These are phyloP conservation scores for Phrynocephalus guinanensis DNA, from an alignment of 2,797 vertebrate genomes.

Conservation along the genomic window DNA sequence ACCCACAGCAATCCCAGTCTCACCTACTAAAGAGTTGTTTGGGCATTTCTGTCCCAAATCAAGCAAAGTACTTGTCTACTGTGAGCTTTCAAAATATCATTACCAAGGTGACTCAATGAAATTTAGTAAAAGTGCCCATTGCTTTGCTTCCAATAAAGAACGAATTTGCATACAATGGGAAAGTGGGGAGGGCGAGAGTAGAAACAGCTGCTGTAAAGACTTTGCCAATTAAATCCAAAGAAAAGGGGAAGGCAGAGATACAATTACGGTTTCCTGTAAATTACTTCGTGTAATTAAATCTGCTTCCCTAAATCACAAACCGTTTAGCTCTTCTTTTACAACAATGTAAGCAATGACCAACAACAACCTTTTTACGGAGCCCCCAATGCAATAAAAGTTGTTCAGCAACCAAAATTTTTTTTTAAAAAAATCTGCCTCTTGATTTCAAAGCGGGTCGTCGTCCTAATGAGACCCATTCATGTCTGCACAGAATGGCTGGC, in stretches of 20 bases:
- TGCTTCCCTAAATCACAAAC: constrained; percentile 66
- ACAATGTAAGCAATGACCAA: constrained; percentile 69
- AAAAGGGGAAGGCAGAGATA: constrained; percentile 35
- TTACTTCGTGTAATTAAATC: constrained; percentile 74
- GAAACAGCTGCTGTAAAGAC: constrained; percentile 22
- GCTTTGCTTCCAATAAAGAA: not conserved
- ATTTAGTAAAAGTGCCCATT: too few species aligned
- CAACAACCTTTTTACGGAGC: constrained; percentile 56
- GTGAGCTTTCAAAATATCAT: not conserved
- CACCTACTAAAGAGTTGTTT: not conserved
- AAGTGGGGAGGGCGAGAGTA: not conserved
- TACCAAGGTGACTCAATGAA: constrained; percentile 9
- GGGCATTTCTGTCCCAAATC: not conserved
- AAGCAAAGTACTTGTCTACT: not conserved
- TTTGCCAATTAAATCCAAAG: constrained; percentile 54
- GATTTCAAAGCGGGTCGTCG: constrained; percentile 46
- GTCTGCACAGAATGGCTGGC: constrained; percentile 33
- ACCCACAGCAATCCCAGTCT: too few species aligned
- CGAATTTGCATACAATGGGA: not conserved
- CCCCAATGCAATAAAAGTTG: constrained; percentile 48
- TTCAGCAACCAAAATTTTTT: constrained; percentile 58
- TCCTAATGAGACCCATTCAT: constrained; percentile 56
- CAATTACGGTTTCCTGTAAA: constrained; percentile 65
- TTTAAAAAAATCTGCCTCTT: constrained; percentile 60
- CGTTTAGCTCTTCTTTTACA: constrained; percentile 68